Base-by-base conservation (phyloP, 2,888 invertebrate species). In the Meliscaeva auricollis region DNA sequence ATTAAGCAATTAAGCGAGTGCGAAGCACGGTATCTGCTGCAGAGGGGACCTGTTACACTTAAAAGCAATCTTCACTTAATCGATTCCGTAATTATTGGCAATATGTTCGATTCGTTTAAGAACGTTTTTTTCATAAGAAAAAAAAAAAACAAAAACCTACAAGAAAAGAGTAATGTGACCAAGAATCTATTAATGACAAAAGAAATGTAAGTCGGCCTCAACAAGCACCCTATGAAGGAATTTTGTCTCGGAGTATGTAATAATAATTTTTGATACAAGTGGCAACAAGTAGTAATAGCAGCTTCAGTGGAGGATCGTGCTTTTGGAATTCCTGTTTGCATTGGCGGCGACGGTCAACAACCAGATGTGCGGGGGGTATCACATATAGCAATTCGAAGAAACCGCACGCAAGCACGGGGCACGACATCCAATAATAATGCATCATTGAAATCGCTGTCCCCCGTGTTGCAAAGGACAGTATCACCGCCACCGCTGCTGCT, bases 361-460 rank as follows among this genome's bases (percentile, higher is more conserved):
- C 41, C 69, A 60, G 46, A 13, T 41, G 70, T 20, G 74, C 69
- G 66, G 70, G 79, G 79, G 79, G 78, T 66, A 69, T 70, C 83
- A 41, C 58, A 64, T 81, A 41, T 68, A 46, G 73, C 73, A 62
- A 70, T 78, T 78, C 83, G 62, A 50, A 84, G 83, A 76, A 79
- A 76, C 84, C 84, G 77, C 82, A 82, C 77, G 84, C 84, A 84
- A 75, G 69, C 69, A 69, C 76, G 66, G 13, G 50, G 74, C 79
- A 84, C 80, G 80, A 80, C 76, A 85, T 85, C 80, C 84, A 79
- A 72, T 80, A 80, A 84, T 80, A 84, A 84, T 76, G 80, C 84
- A 84, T 84, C 84, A 84, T 84, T 84, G 75, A 38, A 80, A 76
- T 66, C 30, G 68, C 38, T 68, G 46, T 26, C 62, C 62, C 20